A percentile compares a stretch with the other conserved stretches of the same genome.
These are phyloP conservation scores for Nicator chloris DNA, from an alignment of 2,113 vertebrate species.

Conservation along the genomic window DNA sequence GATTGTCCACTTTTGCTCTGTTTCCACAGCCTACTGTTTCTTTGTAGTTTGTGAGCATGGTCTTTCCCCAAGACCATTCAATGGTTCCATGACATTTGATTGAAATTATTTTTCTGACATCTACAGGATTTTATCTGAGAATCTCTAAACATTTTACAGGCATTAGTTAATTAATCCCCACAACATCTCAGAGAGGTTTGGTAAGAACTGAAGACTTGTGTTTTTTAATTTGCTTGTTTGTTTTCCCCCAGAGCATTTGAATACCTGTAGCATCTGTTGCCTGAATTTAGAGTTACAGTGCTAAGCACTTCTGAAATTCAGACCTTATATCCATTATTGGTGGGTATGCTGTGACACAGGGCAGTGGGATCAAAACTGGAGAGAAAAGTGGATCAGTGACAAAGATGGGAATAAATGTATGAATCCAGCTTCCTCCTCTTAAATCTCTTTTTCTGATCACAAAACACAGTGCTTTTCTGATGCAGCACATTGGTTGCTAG, in stretches of 20 bases:
- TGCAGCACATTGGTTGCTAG: background rate
- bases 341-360: background rate
- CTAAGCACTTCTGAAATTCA: background rate
- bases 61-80: background rate
- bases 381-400: background rate
- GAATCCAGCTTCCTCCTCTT: background rate
- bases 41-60: background rate
- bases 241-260: background rate
- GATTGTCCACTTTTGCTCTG: background rate
- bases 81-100: background rate
- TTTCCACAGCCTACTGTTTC: background rate
- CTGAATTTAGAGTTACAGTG: background rate
- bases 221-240: background rate
- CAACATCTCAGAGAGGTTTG: background rate
- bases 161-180: slow-evolving; percentile 15
- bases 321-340: background rate
- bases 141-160: background rate
- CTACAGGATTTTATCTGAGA: background rate
- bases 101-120: background rate
- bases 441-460: background rate
- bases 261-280: background rate
- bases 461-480: background rate
- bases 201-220: background rate
- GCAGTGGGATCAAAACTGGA: background rate
- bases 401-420: background rate